phyloP scores from a whole-genome alignment of 2,797 vertebrate species.

The Macroramphosus scolopax region DNA sequence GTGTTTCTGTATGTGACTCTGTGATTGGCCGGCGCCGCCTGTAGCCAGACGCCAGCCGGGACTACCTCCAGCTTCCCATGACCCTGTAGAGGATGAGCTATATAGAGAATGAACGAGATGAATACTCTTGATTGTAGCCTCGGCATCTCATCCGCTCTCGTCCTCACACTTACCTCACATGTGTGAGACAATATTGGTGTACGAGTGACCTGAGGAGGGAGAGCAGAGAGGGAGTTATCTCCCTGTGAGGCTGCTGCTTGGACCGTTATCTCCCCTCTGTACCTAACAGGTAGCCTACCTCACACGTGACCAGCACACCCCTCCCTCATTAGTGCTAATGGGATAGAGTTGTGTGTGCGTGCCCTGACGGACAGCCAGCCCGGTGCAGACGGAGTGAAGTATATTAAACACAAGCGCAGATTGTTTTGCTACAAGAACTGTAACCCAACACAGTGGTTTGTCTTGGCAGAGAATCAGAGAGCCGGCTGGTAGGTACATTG shows the following conservation, averaged over 20 bases:
- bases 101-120: no score
- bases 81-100: no score
- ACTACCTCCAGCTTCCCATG: no score
- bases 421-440: conserved; percentile 87
- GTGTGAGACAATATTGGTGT: no score
- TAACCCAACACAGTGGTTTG: conserved; percentile 86
- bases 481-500: conserved; percentile 81
- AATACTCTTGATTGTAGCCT: no score
- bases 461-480: conserved; percentile 88
- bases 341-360: conserved; percentile 61
- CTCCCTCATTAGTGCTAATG: conserved; percentile 77
- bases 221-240: conserved; percentile 27
- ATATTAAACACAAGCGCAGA: conserved; percentile 87
- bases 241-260: conserved; percentile 29
- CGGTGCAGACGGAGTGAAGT: conserved; percentile 81
- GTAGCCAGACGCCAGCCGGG: no score
- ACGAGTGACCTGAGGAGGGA: no score
- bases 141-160: no score
- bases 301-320: conserved; percentile 61
- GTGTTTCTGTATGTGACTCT: no score
- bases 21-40: no score
- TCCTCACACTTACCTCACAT: no score
- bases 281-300: conserved; percentile 55
- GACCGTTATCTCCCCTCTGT: conserved; percentile 34
- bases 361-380: conserved; percentile 82